These are phyloP conservation scores for Dicrurus megarhynchus DNA, from an alignment of 2,113 vertebrate species.

Conservation along the genomic window DNA sequence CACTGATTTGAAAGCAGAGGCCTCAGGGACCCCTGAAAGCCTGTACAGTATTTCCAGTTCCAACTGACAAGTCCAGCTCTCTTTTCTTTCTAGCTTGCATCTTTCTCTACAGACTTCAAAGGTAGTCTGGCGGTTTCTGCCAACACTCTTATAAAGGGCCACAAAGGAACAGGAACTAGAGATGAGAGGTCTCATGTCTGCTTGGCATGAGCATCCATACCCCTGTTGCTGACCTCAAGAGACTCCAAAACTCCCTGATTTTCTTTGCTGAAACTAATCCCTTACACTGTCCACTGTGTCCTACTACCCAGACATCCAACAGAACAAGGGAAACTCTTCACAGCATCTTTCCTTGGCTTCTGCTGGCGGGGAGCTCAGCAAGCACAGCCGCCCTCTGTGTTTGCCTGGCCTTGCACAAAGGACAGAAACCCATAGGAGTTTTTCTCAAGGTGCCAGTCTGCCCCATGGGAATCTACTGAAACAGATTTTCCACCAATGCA, in stretches of 20 bases:
- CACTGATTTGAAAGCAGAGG: slow-evolving; percentile 17
- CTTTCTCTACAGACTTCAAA: slow-evolving; percentile 31
- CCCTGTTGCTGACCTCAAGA: neutral
- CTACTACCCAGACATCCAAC: fast-evolving
- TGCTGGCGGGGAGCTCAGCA: neutral
- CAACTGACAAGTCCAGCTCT: slow-evolving; percentile 4
- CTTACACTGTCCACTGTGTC: fast-evolving
- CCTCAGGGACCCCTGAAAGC: slow-evolving; percentile 26
- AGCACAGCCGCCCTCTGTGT: fast-evolving
- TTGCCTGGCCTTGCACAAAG: neutral
- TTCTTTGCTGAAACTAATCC: neutral
- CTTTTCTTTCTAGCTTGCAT: slow-evolving; percentile 11
- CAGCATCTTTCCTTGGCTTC: neutral
- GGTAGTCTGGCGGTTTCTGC: neutral
- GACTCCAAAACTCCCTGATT: neutral
- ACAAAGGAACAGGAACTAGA: neutral
- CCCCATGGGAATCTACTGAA: neutral
- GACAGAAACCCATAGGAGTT: neutral
- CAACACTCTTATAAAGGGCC: neutral
- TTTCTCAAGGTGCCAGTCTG: neutral
- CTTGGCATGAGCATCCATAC: neutral
- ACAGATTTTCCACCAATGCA: neutral
- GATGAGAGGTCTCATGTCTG: neutral
- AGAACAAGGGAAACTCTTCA: neutral
- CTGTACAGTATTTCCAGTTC: neutral